Percentiles rank a stretch among this genome's conserved stretches.
These are phyloP conservation scores for Drosophila algonquin DNA, from an alignment of 2,888 invertebrate genomes.

Conservation along the genomic window DNA sequence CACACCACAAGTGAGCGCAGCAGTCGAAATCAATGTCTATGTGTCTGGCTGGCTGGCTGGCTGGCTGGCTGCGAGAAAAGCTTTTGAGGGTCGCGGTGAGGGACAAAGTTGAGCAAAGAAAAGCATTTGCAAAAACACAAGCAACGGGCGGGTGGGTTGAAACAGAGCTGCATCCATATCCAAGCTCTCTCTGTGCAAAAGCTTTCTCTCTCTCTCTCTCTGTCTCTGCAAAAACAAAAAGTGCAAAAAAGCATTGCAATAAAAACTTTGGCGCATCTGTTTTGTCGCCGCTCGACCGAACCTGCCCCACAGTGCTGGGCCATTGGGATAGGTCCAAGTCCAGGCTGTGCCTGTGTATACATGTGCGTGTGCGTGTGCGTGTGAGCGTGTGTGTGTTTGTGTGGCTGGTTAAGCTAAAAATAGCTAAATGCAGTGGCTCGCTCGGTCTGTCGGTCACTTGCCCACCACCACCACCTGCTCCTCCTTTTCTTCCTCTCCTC, in stretches of 20 bases:
- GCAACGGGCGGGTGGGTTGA: neutral
- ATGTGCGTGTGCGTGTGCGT: constrained; percentile 1
- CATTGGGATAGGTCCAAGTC: constrained; percentile 75
- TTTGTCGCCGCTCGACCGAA: constrained; percentile 48
- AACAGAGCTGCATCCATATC: constrained; percentile 19
- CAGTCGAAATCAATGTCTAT: constrained; percentile 69
- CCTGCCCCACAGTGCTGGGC: constrained; percentile 60
- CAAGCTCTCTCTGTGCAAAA: constrained; percentile 17
- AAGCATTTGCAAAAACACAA: constrained; percentile 22
- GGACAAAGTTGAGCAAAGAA: constrained; percentile 51
- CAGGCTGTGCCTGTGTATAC: constrained; percentile 44
- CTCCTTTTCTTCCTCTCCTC: constrained; percentile 9
- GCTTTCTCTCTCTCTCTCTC: constrained; percentile 10
- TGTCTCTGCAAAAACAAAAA: constrained; percentile 21
- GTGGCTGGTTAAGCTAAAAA: constrained; percentile 57
- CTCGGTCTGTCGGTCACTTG: constrained; percentile 62
- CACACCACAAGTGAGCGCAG: neutral
- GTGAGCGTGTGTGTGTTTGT: neutral
- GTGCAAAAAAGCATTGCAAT: constrained; percentile 37
- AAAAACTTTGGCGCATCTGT: constrained; percentile 47
- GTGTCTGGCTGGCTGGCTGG: constrained; percentile 68
- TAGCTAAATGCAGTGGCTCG: constrained; percentile 65
- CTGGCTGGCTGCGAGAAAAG: constrained; percentile 54
- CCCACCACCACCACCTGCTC: constrained; percentile 18
- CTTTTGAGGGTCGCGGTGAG: constrained; percentile 79